phyloP scores from a whole-genome alignment of 2,888 invertebrate genomes.

The Nymphalis c-album region DNA sequence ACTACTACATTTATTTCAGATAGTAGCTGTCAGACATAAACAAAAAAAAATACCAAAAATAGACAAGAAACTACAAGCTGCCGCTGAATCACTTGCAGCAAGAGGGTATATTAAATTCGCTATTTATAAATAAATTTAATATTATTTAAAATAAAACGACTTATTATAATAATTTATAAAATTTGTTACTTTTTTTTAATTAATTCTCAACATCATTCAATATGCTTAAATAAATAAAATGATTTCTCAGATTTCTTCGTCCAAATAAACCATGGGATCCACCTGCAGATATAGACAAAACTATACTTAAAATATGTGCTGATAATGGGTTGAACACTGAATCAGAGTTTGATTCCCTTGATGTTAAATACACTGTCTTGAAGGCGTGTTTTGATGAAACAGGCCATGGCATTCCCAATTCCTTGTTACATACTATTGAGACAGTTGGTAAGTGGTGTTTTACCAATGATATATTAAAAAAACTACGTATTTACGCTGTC shows the following conservation, averaged over 20 bases:
- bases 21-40: constrained; percentile 54
- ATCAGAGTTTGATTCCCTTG: constrained; percentile 71
- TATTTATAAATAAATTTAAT: neutral
- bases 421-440: constrained; percentile 87
- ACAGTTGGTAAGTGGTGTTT: constrained; percentile 82
- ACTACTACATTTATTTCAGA: constrained; percentile 46
- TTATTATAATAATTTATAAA: constrained; percentile 15
- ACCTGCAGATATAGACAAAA: constrained; percentile 83
- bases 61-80: constrained; percentile 75
- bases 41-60: constrained; percentile 66
- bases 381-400: constrained; percentile 86
- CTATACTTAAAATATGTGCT: constrained; percentile 83
- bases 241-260: constrained; percentile 86
- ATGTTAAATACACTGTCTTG: constrained; percentile 85
- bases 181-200: no score
- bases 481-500: no score
- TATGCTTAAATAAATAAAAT: neutral
- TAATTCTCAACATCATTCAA: no score
- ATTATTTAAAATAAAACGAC: constrained; percentile 19
- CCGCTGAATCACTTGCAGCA: constrained; percentile 84
- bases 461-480: neutral
- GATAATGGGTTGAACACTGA: constrained; percentile 73
- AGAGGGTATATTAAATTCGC: constrained; percentile 80
- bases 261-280: constrained; percentile 88
- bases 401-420: constrained; percentile 90